phyloP scores from a whole-genome alignment of 2,113 vertebrate genomes.

The Engystomops pustulosus region DNA sequence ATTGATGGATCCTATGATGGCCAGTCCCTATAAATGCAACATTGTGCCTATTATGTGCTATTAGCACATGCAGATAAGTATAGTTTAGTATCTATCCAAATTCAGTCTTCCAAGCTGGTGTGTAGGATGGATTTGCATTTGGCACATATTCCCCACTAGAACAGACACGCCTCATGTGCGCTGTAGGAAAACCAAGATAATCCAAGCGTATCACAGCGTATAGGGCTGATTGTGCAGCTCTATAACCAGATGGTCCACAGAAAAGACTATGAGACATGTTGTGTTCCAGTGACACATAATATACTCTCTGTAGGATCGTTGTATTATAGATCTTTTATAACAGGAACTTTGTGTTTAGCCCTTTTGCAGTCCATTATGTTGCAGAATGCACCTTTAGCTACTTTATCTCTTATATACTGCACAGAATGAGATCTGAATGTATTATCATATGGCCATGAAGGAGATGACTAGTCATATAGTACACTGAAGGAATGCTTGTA shows the following conservation, averaged over 20 bases:
- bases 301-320: background rate
- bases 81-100: background rate
- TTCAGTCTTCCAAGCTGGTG: background rate
- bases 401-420: no score
- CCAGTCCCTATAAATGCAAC: background rate
- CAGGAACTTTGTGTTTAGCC: background rate
- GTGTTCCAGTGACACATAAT: background rate
- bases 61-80: background rate
- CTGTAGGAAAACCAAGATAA: background rate
- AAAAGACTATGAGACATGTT: background rate
- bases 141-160: background rate
- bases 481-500: background rate
- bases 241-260: constrained; percentile 6
- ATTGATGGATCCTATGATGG: no score
- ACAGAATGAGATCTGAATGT: background rate
- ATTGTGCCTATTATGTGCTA: background rate
- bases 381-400: background rate
- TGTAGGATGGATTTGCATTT: constrained; percentile 22
- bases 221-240: background rate
- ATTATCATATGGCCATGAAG: background rate
- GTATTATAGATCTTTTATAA: background rate
- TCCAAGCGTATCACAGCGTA: background rate
- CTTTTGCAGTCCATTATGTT: no score
- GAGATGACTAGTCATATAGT: background rate
- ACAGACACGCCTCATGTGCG: background rate